Evolutionary conservation across 2,113 vertebrate genomes (phyloP).

Genomic region (Marmota flaviventris): DNA sequence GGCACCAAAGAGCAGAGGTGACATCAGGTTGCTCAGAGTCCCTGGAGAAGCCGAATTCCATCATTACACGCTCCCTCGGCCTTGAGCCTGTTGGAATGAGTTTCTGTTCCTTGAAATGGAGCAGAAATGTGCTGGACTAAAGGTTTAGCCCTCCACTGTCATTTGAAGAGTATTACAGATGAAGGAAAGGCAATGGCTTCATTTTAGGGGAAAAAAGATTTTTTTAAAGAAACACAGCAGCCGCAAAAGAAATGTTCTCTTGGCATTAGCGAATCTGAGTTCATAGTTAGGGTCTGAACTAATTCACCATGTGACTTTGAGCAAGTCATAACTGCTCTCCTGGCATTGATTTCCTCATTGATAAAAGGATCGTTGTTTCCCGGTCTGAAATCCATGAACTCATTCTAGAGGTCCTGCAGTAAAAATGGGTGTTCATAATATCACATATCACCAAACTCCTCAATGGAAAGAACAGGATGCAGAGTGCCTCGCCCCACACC

Average conservation of each 20-base stretch:
- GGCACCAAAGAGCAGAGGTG: not conserved
- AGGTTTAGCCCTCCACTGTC: conserved; percentile 15
- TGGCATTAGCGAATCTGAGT: not conserved
- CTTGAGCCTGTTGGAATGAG: not conserved
- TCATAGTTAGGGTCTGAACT: not conserved
- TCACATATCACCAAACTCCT: not conserved
- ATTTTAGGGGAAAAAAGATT: not conserved
- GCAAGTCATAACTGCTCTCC: not conserved
- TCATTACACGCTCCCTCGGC: not conserved
- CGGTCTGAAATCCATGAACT: not conserved
- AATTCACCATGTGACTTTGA: not conserved
- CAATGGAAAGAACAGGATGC: not conserved
- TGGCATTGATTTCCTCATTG: not conserved
- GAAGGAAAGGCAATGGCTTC: conserved; percentile 22
- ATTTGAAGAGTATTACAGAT: conserved; percentile 17
- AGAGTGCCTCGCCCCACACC: not conserved
- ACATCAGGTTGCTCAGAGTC: not conserved
- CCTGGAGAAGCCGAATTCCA: not conserved
- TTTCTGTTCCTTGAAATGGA: conserved; percentile 47
- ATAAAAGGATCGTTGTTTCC: conserved; percentile 22
- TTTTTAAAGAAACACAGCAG: not conserved
- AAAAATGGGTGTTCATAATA: not conserved
- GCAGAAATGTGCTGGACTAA: not conserved
- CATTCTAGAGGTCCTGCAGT: not conserved
- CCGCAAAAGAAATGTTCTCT: not conserved